Conservation (phyloP, 2,113 vertebrate species). For the Turnix velox region DNA sequence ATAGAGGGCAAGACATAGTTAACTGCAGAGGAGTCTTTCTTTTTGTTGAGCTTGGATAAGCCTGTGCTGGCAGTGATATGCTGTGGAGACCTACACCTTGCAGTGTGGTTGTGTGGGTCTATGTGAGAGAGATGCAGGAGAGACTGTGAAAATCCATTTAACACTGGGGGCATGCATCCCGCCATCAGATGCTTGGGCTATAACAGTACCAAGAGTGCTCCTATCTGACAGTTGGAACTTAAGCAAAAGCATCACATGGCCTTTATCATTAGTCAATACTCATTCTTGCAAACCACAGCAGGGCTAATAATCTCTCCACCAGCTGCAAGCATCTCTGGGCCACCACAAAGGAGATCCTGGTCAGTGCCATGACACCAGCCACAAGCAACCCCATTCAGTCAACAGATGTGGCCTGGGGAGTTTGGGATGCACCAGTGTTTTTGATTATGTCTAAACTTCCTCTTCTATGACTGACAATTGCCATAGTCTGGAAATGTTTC, state of each 20-base stretch:
- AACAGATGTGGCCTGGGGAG: not conserved
- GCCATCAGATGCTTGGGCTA: not conserved
- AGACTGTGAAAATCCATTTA: not conserved
- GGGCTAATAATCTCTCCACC: not conserved
- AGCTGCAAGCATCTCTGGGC: not conserved
- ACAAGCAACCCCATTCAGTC: slow-evolving; percentile 1
- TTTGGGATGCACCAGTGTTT: slow-evolving; percentile 39
- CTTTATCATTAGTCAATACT: not conserved
- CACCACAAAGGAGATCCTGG: not conserved
- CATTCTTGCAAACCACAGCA: not conserved
- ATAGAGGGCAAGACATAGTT: not conserved
- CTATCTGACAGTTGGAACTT: not conserved
- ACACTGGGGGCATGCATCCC: no score
- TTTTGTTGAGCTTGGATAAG: not conserved
- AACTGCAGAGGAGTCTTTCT: not conserved
- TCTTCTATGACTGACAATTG: slow-evolving; percentile 53
- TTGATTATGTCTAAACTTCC: slow-evolving; percentile 69
- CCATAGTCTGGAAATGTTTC: slow-evolving; percentile 50
- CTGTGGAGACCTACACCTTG: not conserved
- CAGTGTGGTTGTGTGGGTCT: not conserved
- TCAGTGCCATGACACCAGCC: not conserved
- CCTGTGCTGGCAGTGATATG: not conserved
- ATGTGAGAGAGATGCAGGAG: not conserved
- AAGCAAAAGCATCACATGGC: not conserved
- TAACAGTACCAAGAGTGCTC: not conserved